Evolutionary conservation across 2,113 vertebrate species (phyloP).

Genomic region (Syrrhaptes paradoxus): DNA sequence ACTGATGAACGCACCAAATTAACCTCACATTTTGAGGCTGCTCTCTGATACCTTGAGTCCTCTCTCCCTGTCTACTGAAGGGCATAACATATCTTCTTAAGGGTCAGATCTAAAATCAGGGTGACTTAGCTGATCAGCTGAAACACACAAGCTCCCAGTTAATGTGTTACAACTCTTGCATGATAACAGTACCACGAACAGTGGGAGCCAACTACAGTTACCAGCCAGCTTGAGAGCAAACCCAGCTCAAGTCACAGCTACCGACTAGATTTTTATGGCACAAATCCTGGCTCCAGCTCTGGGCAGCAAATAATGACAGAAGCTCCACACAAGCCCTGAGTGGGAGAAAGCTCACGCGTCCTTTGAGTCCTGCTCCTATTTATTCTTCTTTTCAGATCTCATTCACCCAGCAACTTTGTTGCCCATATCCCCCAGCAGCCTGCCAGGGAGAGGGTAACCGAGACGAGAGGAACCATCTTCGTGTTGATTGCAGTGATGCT

Average conservation of each 20-base stretch:
- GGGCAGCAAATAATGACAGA: fast-evolving
- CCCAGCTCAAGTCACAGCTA: not conserved
- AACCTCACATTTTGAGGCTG: not conserved
- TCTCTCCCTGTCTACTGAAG: not conserved
- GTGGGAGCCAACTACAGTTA: fast-evolving
- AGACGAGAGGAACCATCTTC: not conserved
- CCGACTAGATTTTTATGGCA: not conserved
- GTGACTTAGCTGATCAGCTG: not conserved
- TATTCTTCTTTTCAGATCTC: not conserved
- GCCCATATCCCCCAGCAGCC: too few relatives aligned
- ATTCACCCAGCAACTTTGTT: not conserved
- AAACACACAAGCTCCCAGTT: not conserved
- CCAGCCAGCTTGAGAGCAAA: not conserved
- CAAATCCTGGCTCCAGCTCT: not conserved
- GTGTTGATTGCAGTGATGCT: too few relatives aligned
- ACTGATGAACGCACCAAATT: not conserved
- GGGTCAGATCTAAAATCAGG: not conserved
- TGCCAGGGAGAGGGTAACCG: not conserved
- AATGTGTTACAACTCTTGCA: not conserved
- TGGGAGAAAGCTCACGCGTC: not conserved
- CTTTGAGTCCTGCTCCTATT: not conserved
- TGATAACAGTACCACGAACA: not conserved
- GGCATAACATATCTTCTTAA: not conserved
- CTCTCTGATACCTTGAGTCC: not conserved
- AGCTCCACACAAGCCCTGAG: not conserved